A percentile compares a stretch with the other conserved stretches of the same genome.
phyloP scores from a whole-genome alignment of 2,888 invertebrate species.

The Ophraella communa region DNA sequence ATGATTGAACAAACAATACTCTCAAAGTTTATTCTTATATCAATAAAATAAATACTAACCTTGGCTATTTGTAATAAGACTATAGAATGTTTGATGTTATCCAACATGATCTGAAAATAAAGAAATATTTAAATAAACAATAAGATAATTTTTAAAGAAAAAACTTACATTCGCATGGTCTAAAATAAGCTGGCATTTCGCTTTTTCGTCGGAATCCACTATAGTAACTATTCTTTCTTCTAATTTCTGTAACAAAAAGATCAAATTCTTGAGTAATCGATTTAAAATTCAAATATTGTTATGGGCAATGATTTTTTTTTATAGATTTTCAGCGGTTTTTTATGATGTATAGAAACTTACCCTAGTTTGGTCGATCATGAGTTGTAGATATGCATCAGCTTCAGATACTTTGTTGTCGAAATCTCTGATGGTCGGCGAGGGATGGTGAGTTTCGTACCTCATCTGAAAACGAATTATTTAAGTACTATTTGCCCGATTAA shows the following conservation, averaged over 20 bases:
- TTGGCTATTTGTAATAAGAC: slow-evolving; percentile 97
- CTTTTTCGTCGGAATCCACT: slow-evolving; percentile 68
- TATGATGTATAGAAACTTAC: slow-evolving; percentile 62
- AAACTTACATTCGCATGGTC: slow-evolving; percentile 80
- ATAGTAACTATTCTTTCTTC: slow-evolving; percentile 70
- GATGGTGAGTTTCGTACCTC: slow-evolving; percentile 66
- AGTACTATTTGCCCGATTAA: no score
- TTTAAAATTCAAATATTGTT: neutral
- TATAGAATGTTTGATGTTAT: slow-evolving; percentile 98
- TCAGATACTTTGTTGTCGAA: slow-evolving; percentile 91
- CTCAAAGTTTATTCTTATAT: no score
- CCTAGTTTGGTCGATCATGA: slow-evolving; percentile 92
- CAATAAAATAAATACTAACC: slow-evolving; percentile 66
- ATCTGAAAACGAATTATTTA: slow-evolving; percentile 56
- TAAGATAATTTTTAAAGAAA: no score
- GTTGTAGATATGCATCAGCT: slow-evolving; percentile 94
- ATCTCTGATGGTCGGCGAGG: slow-evolving; percentile 68
- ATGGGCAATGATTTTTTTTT: no score
- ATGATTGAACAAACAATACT: no score
- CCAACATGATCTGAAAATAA: slow-evolving; percentile 82
- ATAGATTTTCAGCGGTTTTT: no score
- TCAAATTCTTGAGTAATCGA: neutral
- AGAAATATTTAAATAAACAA: slow-evolving; percentile 53
- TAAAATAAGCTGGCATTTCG: slow-evolving; percentile 72
- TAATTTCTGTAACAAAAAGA: slow-evolving; percentile 67